Evolutionary conservation across 2,888 invertebrate species (phyloP).

Genomic region (Aplocera efformata): DNA sequence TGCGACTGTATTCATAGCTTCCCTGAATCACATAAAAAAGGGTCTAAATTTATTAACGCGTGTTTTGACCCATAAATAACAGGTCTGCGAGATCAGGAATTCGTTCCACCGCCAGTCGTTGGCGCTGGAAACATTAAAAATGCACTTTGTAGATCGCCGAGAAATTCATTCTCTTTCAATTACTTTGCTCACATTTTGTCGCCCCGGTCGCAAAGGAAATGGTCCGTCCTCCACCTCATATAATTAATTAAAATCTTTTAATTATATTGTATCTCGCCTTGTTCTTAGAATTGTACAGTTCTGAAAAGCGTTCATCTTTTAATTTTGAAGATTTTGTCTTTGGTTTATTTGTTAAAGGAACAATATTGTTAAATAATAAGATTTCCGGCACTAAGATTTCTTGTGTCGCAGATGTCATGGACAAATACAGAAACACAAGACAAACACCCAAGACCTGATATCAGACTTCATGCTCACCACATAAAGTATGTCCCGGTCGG

Average conservation of each 20-base stretch:
- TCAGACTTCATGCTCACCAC: too few relatives aligned
- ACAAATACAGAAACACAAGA: too few relatives aligned
- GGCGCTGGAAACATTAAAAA: slow-evolving; percentile 34
- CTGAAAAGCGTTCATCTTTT: slow-evolving; percentile 6
- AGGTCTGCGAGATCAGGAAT: slow-evolving; percentile 8
- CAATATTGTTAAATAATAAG: slow-evolving; percentile 4
- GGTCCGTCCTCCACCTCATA: slow-evolving; percentile 14
- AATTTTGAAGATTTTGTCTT: slow-evolving; percentile 2
- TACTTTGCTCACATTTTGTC: slow-evolving; percentile 31
- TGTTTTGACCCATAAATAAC: background rate
- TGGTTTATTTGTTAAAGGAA: background rate
- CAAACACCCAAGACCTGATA: too few relatives aligned
- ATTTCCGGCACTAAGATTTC: too few relatives aligned
- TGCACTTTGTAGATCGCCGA: slow-evolving; percentile 27
- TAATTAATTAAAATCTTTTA: slow-evolving; percentile 23
- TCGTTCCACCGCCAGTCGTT: slow-evolving; percentile 22
- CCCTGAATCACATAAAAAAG: too few relatives aligned
- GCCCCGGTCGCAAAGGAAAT: slow-evolving; percentile 18
- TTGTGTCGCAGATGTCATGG: too few relatives aligned
- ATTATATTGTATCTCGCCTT: slow-evolving; percentile 19
- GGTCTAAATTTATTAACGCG: too few relatives aligned
- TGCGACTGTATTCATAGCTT: too few relatives aligned
- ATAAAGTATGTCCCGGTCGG: too few relatives aligned
- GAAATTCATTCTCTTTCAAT: slow-evolving; percentile 33
- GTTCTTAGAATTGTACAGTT: slow-evolving; percentile 8